Base-by-base conservation (phyloP, 2,888 invertebrate species). In the Drosophila helvetica region DNA sequence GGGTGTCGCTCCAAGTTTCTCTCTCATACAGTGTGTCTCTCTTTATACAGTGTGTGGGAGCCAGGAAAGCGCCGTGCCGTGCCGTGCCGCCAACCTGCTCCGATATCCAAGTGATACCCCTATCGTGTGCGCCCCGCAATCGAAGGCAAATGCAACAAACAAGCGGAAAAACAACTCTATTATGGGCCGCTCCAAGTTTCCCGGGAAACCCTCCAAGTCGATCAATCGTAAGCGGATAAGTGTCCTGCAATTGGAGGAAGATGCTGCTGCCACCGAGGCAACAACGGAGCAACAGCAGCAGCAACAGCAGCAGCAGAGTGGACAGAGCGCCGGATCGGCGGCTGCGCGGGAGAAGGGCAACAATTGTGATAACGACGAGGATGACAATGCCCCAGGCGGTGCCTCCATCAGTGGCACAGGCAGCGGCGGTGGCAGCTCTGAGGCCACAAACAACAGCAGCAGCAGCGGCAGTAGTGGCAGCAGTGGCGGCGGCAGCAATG, bases 131-230 rank as follows among this genome's bases (percentile, higher is more conserved):
- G 43, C 43, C 74, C 56, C 64, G 65, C 59, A 68, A 63, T 60
- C 50, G 53, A 77, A 56, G 68, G 80, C 85, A 71, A 82, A 80
- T 82, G 80, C 83, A 75, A 82, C 70, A 61, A 61, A 30, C 64
- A 56, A 74, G 75, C 30, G 68, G 43, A 67, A 66, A 50, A 48
- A 33, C 55, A 73, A 55, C 66, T 48, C 62, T 78, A 86, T 78
- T 77, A 92, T 92, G 92, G 92, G 92, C 87, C 92, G 90, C 78
- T 92, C 92, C 68, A 92, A 92, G 89, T 96, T 96, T 94, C 96
- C 96, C 92, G 96, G 96, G 91, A 96, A 96, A 94, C 96, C 96
- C 92, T 95, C 96, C 88, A 96, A 96, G 94, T 95, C 96, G 93
- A 95, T 96, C 92, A 96, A 96, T 93, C 95, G 96, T 93, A 96